Evolutionary conservation across 2,888 invertebrate genomes (phyloP).

Genomic region (Tenthredo mesomela): DNA sequence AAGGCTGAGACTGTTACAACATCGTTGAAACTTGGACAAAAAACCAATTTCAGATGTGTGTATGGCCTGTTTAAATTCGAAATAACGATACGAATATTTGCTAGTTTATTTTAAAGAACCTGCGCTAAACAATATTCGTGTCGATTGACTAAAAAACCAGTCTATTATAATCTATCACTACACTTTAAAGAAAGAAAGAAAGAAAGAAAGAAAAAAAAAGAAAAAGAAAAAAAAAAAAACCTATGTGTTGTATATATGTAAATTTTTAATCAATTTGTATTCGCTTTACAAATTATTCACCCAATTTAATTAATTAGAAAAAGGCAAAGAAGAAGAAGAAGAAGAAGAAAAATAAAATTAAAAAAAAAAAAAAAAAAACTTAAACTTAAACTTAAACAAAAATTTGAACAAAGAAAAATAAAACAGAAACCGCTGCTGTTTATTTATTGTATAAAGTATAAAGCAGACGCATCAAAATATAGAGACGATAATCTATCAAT

Average conservation of each 20-base stretch:
- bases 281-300: conserved; percentile 58
- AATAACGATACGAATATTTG: neutral
- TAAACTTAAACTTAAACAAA: neutral
- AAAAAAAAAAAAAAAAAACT: neutral
- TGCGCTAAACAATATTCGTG: neutral
- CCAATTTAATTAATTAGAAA: neutral
- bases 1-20: conserved; percentile 29
- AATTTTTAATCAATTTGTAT: conserved; percentile 75
- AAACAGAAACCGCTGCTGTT: neutral
- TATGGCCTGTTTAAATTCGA: neutral
- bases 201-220: no score
- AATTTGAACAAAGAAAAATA: neutral
- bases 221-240: neutral
- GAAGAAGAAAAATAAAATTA: neutral
- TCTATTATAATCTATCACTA: conserved; percentile 26
- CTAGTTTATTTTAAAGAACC: neutral
- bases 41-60: neutral
- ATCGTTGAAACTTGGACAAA: neutral
- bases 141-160: conserved; percentile 30
- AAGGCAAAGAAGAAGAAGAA: neutral
- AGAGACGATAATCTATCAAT: neutral
- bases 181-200: neutral
- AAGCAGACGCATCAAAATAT: neutral
- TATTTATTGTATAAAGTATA: conserved; percentile 17
- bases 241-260: conserved; percentile 76